phyloP scores from a whole-genome alignment of 2,888 invertebrate species.

The Phorcus lineatus region DNA sequence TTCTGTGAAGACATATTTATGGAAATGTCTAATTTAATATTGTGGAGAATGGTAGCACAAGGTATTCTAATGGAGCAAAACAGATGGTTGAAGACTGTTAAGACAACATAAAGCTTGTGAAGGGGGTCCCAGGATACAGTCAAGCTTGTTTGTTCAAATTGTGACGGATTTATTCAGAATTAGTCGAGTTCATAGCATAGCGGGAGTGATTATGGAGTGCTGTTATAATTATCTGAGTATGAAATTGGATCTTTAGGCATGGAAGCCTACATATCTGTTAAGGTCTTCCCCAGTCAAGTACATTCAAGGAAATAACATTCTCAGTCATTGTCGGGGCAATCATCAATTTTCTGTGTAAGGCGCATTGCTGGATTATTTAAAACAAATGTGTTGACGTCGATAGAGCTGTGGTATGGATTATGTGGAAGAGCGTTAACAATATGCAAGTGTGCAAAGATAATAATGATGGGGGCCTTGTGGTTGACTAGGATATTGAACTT shows the following conservation, averaged over 20 bases:
- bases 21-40: too few species aligned
- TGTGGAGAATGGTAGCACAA: too few species aligned
- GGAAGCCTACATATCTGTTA: neutral
- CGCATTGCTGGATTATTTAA: neutral
- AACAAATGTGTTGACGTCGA: neutral
- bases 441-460: conserved; percentile 9
- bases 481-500: neutral
- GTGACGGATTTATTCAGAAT: conserved; percentile 1
- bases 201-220: neutral
- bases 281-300: neutral
- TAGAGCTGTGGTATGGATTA: conserved; percentile 2
- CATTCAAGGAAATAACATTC: conserved; percentile 14
- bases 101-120: neutral
- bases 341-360: conserved; percentile 7
- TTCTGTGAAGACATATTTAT: too few species aligned
- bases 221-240: neutral
- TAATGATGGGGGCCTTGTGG: neutral
- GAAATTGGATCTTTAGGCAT: neutral
- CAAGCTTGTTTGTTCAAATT: conserved; percentile 15
- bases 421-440: neutral
- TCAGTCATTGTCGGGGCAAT: neutral
- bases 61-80: neutral
- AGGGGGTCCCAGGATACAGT: conserved; percentile 1
- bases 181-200: neutral
- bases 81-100: conserved; percentile 2